These are phyloP conservation scores for Clytia hemisphaerica DNA, from an alignment of 30 jellyfish, hydroid and myxozoan species.

Conservation along the genomic window DNA sequence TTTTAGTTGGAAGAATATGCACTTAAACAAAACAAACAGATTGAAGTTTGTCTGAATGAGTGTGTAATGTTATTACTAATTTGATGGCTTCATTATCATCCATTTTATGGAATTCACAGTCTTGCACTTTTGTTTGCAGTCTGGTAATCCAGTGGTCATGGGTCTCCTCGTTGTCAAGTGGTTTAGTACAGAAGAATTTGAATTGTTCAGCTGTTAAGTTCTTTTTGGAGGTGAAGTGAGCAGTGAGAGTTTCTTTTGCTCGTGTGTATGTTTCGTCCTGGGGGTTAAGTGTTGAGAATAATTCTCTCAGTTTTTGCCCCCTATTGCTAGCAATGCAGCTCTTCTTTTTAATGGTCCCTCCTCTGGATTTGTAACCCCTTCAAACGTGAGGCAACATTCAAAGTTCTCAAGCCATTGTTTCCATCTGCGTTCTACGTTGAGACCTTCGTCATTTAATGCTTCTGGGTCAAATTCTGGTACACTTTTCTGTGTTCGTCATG, in stretches of 20 bases:
- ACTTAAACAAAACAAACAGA: no score
- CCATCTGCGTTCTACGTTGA: not conserved
- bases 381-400: not conserved
- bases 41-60: conserved; percentile 29
- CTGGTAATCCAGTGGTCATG: conserved; percentile 17
- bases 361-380: not conserved
- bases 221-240: conserved; percentile 5
- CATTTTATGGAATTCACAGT: conserved; percentile 12
- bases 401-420: conserved; percentile 2
- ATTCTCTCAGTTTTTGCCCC: no score
- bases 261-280: no score
- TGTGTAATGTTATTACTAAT: conserved; percentile 27
- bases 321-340: no score
- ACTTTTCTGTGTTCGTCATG: no score
- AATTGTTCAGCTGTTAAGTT: conserved; percentile 13
- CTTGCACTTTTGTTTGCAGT: not conserved
- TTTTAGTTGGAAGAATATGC: not conserved
- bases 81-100: conserved; percentile 13
- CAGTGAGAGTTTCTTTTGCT: conserved; percentile 1
- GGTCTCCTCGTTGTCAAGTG: conserved; percentile 5
- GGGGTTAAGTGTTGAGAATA: no score
- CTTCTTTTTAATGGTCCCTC: no score
- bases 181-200: conserved; percentile 5
- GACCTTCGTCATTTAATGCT: no score
- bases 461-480: no score